phyloP scores from a whole-genome alignment of 2,113 vertebrate species.

The Alligator mississippiensis region DNA sequence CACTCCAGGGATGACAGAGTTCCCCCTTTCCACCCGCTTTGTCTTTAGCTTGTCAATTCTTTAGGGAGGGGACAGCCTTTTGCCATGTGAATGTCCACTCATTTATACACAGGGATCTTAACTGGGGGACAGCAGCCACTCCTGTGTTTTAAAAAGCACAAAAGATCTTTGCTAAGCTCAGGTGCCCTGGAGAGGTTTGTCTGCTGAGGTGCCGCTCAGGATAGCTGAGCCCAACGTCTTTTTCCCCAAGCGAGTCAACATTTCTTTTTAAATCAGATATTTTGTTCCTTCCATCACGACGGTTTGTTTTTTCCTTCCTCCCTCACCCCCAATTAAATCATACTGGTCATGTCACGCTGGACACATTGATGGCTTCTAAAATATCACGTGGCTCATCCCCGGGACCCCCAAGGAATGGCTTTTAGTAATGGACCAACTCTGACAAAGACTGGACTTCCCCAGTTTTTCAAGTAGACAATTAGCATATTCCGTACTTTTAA shows the following conservation, averaged over 20 bases:
- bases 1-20: not conserved
- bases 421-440: slow-evolving; percentile 76
- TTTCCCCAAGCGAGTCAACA: too few species aligned
- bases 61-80: not conserved
- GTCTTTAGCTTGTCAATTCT: not conserved
- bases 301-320: not conserved
- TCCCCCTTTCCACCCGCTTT: not conserved
- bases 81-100: too few species aligned
- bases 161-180: not conserved
- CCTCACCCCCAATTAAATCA: not conserved
- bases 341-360: slow-evolving; percentile 44
- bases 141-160: not conserved
- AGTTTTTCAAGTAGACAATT: slow-evolving; percentile 76
- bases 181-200: not conserved
- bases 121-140: accelerated
- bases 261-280: not conserved
- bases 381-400: slow-evolving; percentile 51
- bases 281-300: not conserved
- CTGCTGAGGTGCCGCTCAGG: not conserved
- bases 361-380: slow-evolving; percentile 22
- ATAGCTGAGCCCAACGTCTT: not conserved
- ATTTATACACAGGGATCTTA: not conserved
- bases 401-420: slow-evolving; percentile 57
- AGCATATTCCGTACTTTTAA: slow-evolving; percentile 78
- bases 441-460: slow-evolving; percentile 74